Evolutionary conservation across 30 jellyfish, hydroid and myxozoan genomes (phyloP), one percentile per base, ranked within the genome.

Genomic region (Clytia hemisphaerica): DNA sequence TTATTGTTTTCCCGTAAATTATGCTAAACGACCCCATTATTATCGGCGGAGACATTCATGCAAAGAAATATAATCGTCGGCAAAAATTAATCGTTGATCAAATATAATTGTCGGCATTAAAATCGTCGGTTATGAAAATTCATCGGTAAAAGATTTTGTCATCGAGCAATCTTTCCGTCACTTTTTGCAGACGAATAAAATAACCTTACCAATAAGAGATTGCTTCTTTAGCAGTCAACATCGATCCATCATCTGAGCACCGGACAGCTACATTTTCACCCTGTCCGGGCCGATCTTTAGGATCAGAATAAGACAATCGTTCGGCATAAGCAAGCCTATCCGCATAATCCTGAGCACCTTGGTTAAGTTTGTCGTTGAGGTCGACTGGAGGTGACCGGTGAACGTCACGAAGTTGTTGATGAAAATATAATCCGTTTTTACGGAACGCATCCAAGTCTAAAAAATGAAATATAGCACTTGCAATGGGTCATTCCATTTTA

Each of bases 221-320:
- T 2, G 98, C 95, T 72, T 89, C 98, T 37, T 83, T 61, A 9
- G 94, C 93, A 16, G 95, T 75, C 37, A 89, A 70, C 53, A 69
- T 82, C 29, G 93, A 63, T 32, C 95, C 95, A 48, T 93, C 93
- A 32, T 82, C 79, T 19, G 98, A 82, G 58, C 98, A 89, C 4
- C 98, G 82, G 45, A 77, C 94, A 12, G 98, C 98, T 61, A 89
- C 81, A 46, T 89, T 89, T 34, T 89, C 98, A 4, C 98, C 98
- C 40, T 89, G 98, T 37, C 98, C 98, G 5, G 98, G 98, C n/a
- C 98, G 77, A 26, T 80, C 94, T 48, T 50, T 73, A 45, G 93
- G 58, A 58, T 82, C 61, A 16, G 98, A 89, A 75, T 89, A 91
- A 0, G 30, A 76, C 0, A 82, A 67, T 14, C 85, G 63, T 4